Evolutionary conservation across 2,113 vertebrate species (phyloP).

Genomic region (Struthidea cinerea): DNA sequence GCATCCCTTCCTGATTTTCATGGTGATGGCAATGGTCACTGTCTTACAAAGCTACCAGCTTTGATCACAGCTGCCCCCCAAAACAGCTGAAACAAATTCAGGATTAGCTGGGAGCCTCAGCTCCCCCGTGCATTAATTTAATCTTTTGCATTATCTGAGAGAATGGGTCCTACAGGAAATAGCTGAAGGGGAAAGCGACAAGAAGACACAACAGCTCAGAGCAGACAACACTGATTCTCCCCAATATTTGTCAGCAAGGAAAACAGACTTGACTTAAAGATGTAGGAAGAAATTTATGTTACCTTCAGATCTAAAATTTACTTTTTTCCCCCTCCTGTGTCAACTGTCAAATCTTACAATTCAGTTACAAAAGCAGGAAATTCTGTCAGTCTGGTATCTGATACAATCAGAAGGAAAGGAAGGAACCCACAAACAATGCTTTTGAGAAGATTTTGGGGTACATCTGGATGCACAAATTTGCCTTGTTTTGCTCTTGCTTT

Average conservation of each 20-base stretch:
- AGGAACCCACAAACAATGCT: neutral
- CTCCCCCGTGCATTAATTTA: neutral
- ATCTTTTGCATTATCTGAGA: neutral
- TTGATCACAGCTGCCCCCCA: neutral
- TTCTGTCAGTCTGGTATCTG: neutral
- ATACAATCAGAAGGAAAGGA: neutral
- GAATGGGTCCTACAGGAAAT: neutral
- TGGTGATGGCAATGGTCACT: neutral
- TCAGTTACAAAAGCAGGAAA: neutral
- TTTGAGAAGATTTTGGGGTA: neutral
- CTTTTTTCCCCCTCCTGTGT: fast-evolving
- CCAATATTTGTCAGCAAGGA: neutral
- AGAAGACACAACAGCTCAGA: neutral
- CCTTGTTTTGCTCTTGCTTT: neutral
- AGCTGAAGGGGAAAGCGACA: neutral
- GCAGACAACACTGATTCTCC: neutral
- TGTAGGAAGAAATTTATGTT: neutral
- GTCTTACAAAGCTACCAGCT: neutral
- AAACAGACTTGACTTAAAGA: neutral
- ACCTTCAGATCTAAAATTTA: neutral
- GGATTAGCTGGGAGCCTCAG: neutral
- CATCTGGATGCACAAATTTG: neutral
- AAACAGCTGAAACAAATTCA: neutral
- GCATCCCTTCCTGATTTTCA: neutral
- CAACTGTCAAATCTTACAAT: neutral